These are phyloP conservation scores for Euplagia quadripunctaria DNA, from an alignment of 2,888 invertebrate species.

Conservation along the genomic window DNA sequence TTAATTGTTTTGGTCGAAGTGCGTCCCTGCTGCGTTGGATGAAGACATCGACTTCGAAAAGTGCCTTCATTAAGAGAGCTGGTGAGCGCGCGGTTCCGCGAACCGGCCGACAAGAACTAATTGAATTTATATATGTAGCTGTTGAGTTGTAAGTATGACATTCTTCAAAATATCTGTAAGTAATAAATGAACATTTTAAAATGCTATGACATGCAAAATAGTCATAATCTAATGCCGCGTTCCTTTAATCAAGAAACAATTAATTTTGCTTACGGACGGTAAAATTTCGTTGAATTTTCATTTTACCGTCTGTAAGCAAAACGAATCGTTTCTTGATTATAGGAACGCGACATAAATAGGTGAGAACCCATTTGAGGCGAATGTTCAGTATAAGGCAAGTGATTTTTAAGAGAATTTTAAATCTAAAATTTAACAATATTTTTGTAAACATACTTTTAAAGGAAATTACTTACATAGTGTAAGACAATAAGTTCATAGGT, in stretches of 20 bases:
- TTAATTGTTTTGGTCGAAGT: constrained; percentile 39
- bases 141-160: constrained; percentile 11
- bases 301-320: no score
- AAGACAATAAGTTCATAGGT: no score
- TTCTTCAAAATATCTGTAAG: background rate
- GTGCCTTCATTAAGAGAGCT: constrained; percentile 72
- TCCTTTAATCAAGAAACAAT: no score
- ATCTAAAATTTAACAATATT: no score
- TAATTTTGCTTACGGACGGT: no score
- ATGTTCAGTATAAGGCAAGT: background rate
- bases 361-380: background rate
- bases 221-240: no score
- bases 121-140: constrained; percentile 67
- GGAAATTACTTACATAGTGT: no score
- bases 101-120: constrained; percentile 61
- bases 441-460: no score
- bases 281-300: no score
- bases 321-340: no score
- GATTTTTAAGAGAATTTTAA: no score
- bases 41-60: constrained; percentile 79
- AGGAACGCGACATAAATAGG: no score
- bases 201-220: background rate
- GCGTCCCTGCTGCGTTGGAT: constrained; percentile 69
- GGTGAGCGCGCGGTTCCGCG: constrained; percentile 63
- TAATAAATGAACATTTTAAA: background rate